Evolutionary conservation across 2,797 vertebrate genomes (phyloP).

Genomic region (Centroberyx gerrardi): DNA sequence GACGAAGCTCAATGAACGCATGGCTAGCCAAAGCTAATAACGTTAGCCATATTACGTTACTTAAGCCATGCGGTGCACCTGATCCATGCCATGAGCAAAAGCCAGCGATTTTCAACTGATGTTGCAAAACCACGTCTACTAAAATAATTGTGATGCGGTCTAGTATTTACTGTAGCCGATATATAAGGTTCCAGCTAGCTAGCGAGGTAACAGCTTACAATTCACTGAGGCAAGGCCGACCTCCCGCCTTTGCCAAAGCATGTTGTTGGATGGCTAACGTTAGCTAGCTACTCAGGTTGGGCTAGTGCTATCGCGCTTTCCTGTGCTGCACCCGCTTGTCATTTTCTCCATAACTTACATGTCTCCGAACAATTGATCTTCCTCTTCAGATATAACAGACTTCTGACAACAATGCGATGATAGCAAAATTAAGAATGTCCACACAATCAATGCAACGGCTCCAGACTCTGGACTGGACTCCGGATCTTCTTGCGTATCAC

Average conservation of each 20-base stretch:
- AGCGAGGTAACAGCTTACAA: not conserved
- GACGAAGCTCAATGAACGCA: constrained; percentile 17
- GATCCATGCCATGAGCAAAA: constrained; percentile 14
- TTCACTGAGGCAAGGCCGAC: constrained; percentile 57
- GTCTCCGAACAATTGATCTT: constrained; percentile 44
- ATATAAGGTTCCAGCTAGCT: not conserved
- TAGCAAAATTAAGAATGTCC: constrained; percentile 32
- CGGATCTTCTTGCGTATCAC: constrained; percentile 64
- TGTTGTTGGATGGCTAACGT: constrained; percentile 62
- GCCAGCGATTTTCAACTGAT: not conserved
- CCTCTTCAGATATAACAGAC: constrained; percentile 26
- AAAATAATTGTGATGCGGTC: rapidly evolving
- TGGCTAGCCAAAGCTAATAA: constrained; percentile 61
- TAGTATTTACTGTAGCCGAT: rapidly evolving
- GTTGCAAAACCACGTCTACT: rapidly evolving
- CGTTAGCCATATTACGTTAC: constrained; percentile 37
- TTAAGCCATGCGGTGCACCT: constrained; percentile 74
- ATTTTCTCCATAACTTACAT: constrained; percentile 75
- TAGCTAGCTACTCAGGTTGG: constrained; percentile 29
- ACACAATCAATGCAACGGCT: constrained; percentile 55
- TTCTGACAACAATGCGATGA: not conserved
- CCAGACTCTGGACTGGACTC: constrained; percentile 40
- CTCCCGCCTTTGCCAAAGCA: constrained; percentile 78
- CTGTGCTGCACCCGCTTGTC: not conserved
- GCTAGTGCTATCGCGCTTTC: constrained; percentile 15